phyloP scores from a whole-genome alignment of 2,797 vertebrate species.

The Myiotriccus ornatus region DNA sequence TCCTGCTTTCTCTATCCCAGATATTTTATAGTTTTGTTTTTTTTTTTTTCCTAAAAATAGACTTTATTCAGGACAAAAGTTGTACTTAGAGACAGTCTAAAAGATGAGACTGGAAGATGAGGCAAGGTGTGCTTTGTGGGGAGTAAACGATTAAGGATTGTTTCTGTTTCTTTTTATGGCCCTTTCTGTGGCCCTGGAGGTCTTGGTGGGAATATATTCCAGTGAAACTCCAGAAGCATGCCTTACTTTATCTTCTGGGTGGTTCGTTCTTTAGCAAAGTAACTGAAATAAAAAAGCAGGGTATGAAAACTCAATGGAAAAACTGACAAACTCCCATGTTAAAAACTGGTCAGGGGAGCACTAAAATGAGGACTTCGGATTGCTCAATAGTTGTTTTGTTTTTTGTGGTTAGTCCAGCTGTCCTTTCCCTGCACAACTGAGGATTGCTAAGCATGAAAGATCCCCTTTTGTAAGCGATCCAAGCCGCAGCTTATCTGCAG shows the following conservation, averaged over 20 bases:
- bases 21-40: too few relatives aligned
- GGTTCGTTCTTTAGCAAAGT: background rate
- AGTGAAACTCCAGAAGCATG: background rate
- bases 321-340: background rate
- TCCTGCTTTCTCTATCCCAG: background rate
- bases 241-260: background rate
- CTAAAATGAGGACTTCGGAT: background rate
- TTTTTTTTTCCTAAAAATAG: background rate
- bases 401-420: constrained; percentile 1
- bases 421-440: background rate
- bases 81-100: background rate
- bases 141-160: background rate
- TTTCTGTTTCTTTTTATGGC: background rate
- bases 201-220: background rate
- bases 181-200: background rate
- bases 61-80: background rate
- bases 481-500: background rate
- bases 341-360: background rate
- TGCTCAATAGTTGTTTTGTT: background rate
- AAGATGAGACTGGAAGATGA: background rate
- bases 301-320: background rate
- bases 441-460: constrained; percentile 13
- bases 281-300: background rate
- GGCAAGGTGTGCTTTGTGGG: background rate
- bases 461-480: background rate